Evolutionary conservation across 2,888 invertebrate species (phyloP), one percentile per base, ranked within the genome.

Genomic region (Pegoplata infirma): DNA sequence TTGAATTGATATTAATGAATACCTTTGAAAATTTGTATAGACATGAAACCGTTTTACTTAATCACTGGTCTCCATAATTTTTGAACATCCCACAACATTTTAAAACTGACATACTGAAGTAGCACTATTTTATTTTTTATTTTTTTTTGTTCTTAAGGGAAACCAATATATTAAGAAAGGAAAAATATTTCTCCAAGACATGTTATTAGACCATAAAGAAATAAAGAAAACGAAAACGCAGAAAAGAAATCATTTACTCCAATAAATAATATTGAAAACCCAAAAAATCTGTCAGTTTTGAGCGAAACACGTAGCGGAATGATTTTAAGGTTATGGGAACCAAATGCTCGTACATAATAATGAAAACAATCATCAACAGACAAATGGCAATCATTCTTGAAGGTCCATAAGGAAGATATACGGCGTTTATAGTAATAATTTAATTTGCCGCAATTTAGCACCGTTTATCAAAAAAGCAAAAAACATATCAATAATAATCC

Each of bases 371-470:
- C 16, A 46, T 25, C 47, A 28, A 8, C 53, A 67, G 36, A 49
- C 7, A 66, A 53, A 72, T 72, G 63, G 53, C 58, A 36, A 78
- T 61, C 25, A 19, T 56, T 51, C 19, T 46, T 19, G 14, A n/a
- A 28, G 25, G 16, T 25, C n/a, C n/a, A 12, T n/a, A 23, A 0
- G 25, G 51, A 46, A 5, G 58, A 49, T 61, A 28, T 16, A 19
- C 12, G 51, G 44, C 56, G 40, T 73, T 59, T 74, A 66, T 75
- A 66, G 64, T 88, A 87, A 87, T 87, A 88, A 87, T 87, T 87
- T 87, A 87, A 88, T 87, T 87, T 88, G 87, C 87, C 77, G 83
- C 87, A 87, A 87, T 87, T 88, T 87, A 86, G 86, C 86, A 88
- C 76, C 87, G 87, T 87, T 87, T 88, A 87, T 87, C 86, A 77